Conservation (phyloP, 2,797 vertebrate species). For the Steatocranus sp. region DNA sequence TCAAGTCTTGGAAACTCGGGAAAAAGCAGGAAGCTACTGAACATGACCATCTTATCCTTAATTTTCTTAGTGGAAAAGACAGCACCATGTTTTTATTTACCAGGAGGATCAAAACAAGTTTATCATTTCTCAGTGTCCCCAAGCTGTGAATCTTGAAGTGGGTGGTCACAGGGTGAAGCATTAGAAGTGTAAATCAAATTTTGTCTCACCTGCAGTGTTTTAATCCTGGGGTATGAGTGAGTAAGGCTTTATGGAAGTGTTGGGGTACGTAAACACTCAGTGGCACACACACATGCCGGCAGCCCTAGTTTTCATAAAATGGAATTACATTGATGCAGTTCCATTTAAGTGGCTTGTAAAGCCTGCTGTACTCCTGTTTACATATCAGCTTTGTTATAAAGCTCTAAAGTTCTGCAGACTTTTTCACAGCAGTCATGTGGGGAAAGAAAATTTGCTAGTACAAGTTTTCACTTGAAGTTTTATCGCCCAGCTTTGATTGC, state of each 20-base stretch:
- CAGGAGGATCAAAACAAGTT: not conserved
- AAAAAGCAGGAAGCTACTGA: not conserved
- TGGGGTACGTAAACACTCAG: not conserved
- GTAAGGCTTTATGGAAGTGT: not conserved
- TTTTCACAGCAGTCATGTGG: not conserved
- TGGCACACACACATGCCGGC: not conserved
- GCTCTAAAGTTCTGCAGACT: not conserved
- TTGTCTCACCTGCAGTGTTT: not conserved
- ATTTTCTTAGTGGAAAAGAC: not conserved
- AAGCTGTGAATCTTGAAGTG: not conserved
- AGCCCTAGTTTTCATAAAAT: not conserved
- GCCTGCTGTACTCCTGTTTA: not conserved
- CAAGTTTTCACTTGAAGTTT: not conserved
- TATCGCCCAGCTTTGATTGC: conserved; percentile 12
- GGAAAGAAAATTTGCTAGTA: not conserved
- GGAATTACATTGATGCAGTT: not conserved
- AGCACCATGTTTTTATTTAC: not conserved
- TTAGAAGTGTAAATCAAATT: not conserved
- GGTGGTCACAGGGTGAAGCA: not conserved
- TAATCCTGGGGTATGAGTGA: not conserved
- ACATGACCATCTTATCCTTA: not conserved
- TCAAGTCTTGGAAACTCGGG: not conserved
- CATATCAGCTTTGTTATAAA: not conserved
- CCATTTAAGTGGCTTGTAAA: not conserved
- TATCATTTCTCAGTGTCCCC: not conserved